A percentile compares a stretch with the other conserved stretches of the same genome.
These are phyloP conservation scores for Andrena cerasifolii DNA, from an alignment of 1,140 invertebrate species.

Conservation along the genomic window DNA sequence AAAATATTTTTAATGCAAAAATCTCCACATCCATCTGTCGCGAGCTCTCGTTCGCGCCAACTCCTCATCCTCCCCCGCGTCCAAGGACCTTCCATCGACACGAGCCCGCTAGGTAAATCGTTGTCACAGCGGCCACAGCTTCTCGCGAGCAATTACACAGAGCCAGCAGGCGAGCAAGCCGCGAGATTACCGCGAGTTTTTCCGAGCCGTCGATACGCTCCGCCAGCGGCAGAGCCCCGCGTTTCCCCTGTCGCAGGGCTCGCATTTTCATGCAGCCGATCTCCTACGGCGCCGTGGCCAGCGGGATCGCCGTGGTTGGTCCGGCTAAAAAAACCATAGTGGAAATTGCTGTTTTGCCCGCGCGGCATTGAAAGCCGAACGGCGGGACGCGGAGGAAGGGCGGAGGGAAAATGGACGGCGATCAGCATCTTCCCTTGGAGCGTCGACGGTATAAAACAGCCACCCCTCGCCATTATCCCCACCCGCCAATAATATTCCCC, in stretches of 20 bases:
- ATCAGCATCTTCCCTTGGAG: conserved; percentile 53
- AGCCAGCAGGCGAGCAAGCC: conserved; percentile 1
- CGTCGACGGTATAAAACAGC: conserved; percentile 10
- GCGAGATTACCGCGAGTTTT: conserved; percentile 30
- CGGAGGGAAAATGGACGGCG: conserved; percentile 44
- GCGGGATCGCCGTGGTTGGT: conserved; percentile 39
- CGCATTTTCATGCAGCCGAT: conserved; percentile 29
- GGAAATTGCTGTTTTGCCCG: conserved; percentile 56
- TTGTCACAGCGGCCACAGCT: not conserved
- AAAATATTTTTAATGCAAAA: too few relatives aligned
- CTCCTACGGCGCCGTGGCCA: conserved; percentile 15
- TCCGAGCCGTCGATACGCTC: conserved; percentile 21
- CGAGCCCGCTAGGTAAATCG: conserved; percentile 2
- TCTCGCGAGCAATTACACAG: not conserved
- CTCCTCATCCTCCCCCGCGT: too few relatives aligned
- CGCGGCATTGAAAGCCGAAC: conserved; percentile 43
- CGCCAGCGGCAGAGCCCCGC: not conserved
- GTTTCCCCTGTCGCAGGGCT: too few relatives aligned
- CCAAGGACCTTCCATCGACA: too few relatives aligned
- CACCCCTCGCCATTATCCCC: conserved; percentile 46
- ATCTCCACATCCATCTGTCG: too few relatives aligned
- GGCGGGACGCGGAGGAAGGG: too few relatives aligned
- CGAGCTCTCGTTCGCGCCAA: too few relatives aligned
- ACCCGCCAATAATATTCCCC: not conserved
- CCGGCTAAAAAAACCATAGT: conserved; percentile 39